Base-by-base conservation (phyloP, 1,140 invertebrate genomes). In the Drosophila sechellia region DNA sequence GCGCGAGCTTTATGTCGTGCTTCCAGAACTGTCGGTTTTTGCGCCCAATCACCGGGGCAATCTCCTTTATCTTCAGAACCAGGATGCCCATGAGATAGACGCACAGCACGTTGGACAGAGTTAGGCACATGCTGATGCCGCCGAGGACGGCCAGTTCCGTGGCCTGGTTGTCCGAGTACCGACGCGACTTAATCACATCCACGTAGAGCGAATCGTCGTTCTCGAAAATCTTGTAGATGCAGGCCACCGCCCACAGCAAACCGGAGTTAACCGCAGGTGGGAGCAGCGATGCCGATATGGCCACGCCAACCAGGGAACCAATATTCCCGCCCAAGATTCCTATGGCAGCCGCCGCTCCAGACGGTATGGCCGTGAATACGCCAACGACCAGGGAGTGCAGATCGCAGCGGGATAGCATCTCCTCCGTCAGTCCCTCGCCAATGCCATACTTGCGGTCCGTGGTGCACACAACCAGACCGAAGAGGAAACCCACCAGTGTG, bases 211-310 rank as follows among this genome's bases (percentile, higher is more conserved):
- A 76, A 3, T 92, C 84, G 52, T 93, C 92, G 15, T 90, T 83
- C 35, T 92, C 87, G 63, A 93, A 93, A 5, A 94, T 58, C 54
- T 93, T 92, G 50, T 94, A 93, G 8, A 95, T 91, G 13, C 94
- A 83, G 1, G 95, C 93, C 83, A 95, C 92, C 0, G 95, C 94
- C 95, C 95, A 96, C 0, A 96, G 91, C 12, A 96, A 87, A 11
- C 95, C 96, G 13, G 95, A 94, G 92, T 97, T 97, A 1, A 97
- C 96, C 50, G 95, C 95, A 2, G 96, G 96, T 6, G 96, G 96
- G 13, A 97, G 92, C 8, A 97, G 90, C 0, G 96, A 96, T 0
- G 96, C 96, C 1, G 96, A 96, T 71, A 97, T 97, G 3, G 96
- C 96, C 6, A 97, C 96, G 40, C 96, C 96, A 3, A 96, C 96